Percentiles rank a stretch among this genome's conserved stretches.
Conservation (phyloP, 2,113 vertebrate genomes). For the Abramis brama region DNA sequence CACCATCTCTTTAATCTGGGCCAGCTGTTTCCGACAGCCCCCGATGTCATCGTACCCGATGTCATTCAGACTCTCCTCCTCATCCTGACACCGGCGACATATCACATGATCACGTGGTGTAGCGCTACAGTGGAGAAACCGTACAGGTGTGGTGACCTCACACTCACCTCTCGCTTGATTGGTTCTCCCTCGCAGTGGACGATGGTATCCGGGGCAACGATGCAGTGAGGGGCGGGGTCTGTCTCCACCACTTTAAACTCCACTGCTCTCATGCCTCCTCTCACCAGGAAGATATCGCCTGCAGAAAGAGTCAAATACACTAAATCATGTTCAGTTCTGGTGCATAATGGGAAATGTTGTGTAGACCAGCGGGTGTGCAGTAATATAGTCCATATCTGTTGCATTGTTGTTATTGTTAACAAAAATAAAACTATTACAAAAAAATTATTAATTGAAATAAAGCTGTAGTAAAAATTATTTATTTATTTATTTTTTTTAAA, state of each 20-base stretch:
- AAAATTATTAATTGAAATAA: no score
- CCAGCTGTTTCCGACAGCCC: conserved; percentile 69
- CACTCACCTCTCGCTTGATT: conserved; percentile 69
- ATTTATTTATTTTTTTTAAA: no score
- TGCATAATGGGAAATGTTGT: no score
- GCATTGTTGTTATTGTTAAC: no score
- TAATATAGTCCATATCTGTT: no score
- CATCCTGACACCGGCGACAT: conserved; percentile 61
- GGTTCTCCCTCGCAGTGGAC: conserved; percentile 71
- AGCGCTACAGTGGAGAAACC: neutral
- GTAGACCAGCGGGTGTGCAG: no score
- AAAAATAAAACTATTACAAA: no score
- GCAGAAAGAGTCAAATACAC: neutral
- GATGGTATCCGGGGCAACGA: conserved; percentile 70
- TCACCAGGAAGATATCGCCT: conserved; percentile 70
- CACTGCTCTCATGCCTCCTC: conserved; percentile 71
- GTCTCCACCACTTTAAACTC: conserved; percentile 73
- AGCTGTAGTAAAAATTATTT: no score
- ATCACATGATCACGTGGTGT: neutral
- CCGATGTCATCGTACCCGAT: conserved; percentile 73
- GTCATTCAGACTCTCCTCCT: conserved; percentile 71
- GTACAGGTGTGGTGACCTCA: neutral
- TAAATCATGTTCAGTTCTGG: no score
- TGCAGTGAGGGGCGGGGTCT: conserved; percentile 69
- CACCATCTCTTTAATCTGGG: conserved; percentile 75